phyloP scores from a whole-genome alignment of 2,888 invertebrate species.

The Carcina quercana region DNA sequence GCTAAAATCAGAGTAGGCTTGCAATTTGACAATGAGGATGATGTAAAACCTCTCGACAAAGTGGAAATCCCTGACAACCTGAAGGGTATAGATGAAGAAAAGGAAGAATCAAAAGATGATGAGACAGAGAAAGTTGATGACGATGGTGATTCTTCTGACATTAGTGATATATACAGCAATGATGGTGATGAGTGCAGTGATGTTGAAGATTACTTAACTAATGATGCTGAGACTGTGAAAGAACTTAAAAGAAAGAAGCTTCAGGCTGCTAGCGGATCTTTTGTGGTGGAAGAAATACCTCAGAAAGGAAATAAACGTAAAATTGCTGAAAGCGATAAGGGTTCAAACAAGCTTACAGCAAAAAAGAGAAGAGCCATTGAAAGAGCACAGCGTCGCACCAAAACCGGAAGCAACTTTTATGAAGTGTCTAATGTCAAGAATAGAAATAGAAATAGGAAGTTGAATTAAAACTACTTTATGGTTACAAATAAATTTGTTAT shows the following conservation, averaged over 20 bases:
- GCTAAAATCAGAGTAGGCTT: constrained; percentile 84
- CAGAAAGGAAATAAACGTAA: constrained; percentile 50
- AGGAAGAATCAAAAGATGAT: constrained; percentile 39
- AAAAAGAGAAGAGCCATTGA: constrained; percentile 85
- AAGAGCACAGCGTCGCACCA: constrained; percentile 83
- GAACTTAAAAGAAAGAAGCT: constrained; percentile 59
- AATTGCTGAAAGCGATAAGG: constrained; percentile 15
- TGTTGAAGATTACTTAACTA: constrained; percentile 64
- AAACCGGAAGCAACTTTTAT: constrained; percentile 92
- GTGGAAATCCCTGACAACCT: constrained; percentile 54
- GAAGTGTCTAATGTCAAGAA: constrained; percentile 93
- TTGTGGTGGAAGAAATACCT: constrained; percentile 68
- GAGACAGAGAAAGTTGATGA: constrained; percentile 36
- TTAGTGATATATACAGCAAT: constrained; percentile 80
- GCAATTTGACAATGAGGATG: constrained; percentile 78
- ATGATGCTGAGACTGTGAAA: constrained; percentile 58
- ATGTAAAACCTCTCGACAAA: constrained; percentile 75
- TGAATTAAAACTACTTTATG: too few relatives aligned
- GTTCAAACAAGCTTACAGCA: constrained; percentile 78
- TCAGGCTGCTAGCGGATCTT: constrained; percentile 71
- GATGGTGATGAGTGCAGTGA: constrained; percentile 75
- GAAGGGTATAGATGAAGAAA: constrained; percentile 59
- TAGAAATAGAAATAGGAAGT: constrained; percentile 83
- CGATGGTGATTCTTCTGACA: constrained; percentile 75
- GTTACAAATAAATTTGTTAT: too few relatives aligned